Evolutionary conservation across 2,888 invertebrate genomes (phyloP).

Genomic region (Onchidella celtica): DNA sequence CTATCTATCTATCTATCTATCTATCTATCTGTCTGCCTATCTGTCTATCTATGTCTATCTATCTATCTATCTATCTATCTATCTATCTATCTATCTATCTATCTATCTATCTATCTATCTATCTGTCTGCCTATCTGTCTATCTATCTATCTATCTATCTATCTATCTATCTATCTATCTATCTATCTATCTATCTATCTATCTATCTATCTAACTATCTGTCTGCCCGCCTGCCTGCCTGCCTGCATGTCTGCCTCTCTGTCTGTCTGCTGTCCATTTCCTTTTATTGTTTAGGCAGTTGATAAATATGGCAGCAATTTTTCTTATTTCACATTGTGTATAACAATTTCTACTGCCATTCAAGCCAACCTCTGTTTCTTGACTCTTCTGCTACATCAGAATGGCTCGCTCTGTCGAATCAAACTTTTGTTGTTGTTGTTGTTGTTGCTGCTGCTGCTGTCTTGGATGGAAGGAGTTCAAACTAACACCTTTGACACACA

Average conservation of each 20-base stretch:
- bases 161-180: background rate
- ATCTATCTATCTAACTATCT: background rate
- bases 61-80: slow-evolving; percentile 33
- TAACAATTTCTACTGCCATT: background rate
- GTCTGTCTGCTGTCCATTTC: no score
- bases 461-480: background rate
- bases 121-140: background rate
- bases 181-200: background rate
- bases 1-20: background rate
- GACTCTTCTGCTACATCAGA: no score
- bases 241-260: no score
- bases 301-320: no score
- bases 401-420: no score
- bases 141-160: background rate
- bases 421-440: background rate
- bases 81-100: slow-evolving; percentile 33
- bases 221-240: background rate
- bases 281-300: no score
- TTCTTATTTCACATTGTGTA: background rate
- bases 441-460: background rate
- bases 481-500: no score
- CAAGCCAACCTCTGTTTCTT: background rate
- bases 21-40: slow-evolving; percentile 6
- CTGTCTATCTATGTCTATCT: slow-evolving; percentile 26
- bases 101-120: slow-evolving; percentile 13